Conservation (phyloP, 2,113 vertebrate species). For the Anarhynchus alexandrinus region DNA sequence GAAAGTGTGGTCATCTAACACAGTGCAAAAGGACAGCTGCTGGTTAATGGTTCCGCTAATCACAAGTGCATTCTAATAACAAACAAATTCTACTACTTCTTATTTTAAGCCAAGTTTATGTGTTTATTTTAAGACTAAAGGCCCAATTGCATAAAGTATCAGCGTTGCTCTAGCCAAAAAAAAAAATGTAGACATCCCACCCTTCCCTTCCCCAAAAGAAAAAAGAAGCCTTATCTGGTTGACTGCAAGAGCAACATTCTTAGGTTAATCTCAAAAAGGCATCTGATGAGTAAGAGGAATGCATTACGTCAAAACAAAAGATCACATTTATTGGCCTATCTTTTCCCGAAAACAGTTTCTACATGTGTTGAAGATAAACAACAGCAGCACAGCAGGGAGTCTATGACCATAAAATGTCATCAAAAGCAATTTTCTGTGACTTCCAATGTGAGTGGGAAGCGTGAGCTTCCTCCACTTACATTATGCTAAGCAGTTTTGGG, state of each 20-base stretch:
- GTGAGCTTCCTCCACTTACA: neutral
- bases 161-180: neutral
- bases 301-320: neutral
- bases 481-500: neutral
- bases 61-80: neutral
- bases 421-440: neutral
- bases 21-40: conserved; percentile 21
- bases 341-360: neutral
- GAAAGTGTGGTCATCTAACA: conserved; percentile 13
- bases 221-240: conserved; percentile 32
- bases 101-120: conserved; percentile 34
- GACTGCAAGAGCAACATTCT: conserved; percentile 40
- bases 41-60: conserved; percentile 20
- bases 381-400: neutral
- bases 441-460: neutral
- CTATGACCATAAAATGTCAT: neutral
- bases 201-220: neutral
- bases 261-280: conserved; percentile 28
- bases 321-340: neutral
- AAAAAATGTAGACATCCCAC: neutral
- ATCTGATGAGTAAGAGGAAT: conserved; percentile 44
- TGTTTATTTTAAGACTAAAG: conserved; percentile 60
- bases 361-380: conserved; percentile 16
- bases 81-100: conserved; percentile 31
- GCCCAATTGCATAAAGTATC: neutral